Evolutionary conservation across 2,113 vertebrate genomes (phyloP).

Genomic region (Prunella fulvescens): DNA sequence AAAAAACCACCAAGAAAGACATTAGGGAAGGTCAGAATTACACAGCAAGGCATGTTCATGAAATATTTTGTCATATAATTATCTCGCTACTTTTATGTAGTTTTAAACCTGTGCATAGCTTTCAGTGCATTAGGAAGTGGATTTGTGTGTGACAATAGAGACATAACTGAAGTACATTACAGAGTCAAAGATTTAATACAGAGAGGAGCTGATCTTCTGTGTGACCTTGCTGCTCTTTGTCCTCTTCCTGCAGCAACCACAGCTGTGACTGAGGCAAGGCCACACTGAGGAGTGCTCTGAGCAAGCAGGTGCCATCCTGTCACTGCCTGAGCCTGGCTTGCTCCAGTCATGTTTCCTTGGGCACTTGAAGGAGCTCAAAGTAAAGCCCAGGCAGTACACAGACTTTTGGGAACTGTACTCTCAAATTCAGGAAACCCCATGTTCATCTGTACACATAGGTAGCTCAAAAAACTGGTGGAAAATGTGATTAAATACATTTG

Average conservation of each 20-base stretch:
- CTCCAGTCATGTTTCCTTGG: not conserved
- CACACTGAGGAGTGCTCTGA: not conserved
- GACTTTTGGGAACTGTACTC: not conserved
- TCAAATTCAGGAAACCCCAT: not conserved
- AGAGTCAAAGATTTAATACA: not conserved
- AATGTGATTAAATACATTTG: not conserved
- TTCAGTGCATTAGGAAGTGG: not conserved
- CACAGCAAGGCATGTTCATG: not conserved
- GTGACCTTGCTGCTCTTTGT: not conserved
- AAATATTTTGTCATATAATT: not conserved
- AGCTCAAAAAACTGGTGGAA: not conserved
- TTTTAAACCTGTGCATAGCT: not conserved
- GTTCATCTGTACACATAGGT: not conserved
- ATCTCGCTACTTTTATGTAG: not conserved
- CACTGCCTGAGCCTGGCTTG: not conserved
- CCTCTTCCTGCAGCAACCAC: not conserved
- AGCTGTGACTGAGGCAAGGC: not conserved
- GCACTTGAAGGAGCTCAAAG: not conserved
- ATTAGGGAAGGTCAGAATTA: not conserved
- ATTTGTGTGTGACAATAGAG: not conserved
- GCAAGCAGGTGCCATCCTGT: rapidly evolving
- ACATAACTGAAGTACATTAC: not conserved
- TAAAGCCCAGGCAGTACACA: not conserved
- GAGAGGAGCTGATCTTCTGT: not conserved
- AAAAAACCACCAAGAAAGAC: not conserved